Evolutionary conservation across 2,113 vertebrate species (phyloP).

Genomic region (Mesocricetus auratus): DNA sequence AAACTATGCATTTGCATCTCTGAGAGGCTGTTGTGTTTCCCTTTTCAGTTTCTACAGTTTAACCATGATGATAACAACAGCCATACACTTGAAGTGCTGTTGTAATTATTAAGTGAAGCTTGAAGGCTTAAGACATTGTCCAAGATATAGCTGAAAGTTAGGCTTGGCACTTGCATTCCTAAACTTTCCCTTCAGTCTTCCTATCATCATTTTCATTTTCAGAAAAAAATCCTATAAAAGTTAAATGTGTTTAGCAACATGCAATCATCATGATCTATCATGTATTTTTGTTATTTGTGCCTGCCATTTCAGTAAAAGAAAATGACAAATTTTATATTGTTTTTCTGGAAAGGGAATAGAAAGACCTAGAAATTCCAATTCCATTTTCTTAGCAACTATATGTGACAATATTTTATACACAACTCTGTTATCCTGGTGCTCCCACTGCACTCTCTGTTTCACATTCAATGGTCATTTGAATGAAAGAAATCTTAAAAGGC

Average conservation of each 20-base stretch:
- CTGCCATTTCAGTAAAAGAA: slow-evolving; percentile 14
- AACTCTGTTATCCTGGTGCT: neutral
- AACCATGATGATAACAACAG: neutral
- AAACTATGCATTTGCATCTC: neutral
- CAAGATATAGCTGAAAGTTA: neutral
- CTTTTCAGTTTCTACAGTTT: neutral
- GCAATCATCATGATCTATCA: neutral
- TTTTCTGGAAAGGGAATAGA: slow-evolving; percentile 18
- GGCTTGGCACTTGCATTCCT: neutral
- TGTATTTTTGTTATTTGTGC: neutral
- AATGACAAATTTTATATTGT: neutral
- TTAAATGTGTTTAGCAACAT: neutral
- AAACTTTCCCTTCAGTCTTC: neutral
- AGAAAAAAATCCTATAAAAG: slow-evolving; percentile 24
- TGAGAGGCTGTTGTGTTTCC: neutral
- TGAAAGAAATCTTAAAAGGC: slow-evolving; percentile 11
- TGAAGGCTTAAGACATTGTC: neutral
- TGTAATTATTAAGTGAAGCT: neutral
- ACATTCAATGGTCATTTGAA: slow-evolving; percentile 34
- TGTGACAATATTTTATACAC: neutral
- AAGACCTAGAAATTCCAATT: neutral
- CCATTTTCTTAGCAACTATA: neutral
- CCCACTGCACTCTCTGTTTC: neutral
- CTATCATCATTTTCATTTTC: neutral
- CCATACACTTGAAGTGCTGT: neutral